These are phyloP conservation scores for Caretta caretta DNA, from an alignment of 2,113 vertebrate genomes.

Conservation along the genomic window DNA sequence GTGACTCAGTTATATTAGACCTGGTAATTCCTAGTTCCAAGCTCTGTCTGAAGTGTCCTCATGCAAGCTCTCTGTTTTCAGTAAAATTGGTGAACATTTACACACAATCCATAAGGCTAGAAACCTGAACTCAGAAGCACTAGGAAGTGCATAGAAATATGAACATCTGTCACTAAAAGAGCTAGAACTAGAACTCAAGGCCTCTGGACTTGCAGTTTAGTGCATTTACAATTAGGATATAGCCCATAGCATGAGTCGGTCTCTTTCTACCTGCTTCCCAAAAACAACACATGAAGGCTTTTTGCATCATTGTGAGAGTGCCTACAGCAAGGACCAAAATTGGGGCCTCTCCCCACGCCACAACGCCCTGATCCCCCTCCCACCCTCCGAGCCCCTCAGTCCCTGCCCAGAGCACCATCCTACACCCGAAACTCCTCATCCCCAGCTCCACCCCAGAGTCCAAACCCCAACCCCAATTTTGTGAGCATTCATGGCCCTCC, in stretches of 20 bases:
- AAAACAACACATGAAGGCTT: background rate
- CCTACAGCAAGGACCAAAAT: background rate
- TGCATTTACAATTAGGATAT: background rate
- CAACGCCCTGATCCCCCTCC: too few species aligned
- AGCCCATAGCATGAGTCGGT: background rate
- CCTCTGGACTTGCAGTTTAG: background rate
- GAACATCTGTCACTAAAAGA: background rate
- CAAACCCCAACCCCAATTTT: too few species aligned
- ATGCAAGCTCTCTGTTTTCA: background rate
- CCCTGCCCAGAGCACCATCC: too few species aligned
- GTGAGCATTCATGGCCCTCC: too few species aligned
- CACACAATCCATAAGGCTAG: background rate
- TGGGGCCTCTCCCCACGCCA: too few species aligned
- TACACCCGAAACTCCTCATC: too few species aligned
- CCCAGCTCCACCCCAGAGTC: too few species aligned
- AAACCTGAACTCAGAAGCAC: background rate
- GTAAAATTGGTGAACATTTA: background rate
- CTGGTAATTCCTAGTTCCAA: background rate
- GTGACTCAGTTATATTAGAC: background rate
- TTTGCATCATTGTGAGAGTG: background rate
- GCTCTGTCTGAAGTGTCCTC: background rate
- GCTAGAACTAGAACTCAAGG: background rate
- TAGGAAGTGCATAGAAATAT: background rate
- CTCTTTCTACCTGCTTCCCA: background rate
- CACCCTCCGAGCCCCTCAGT: too few species aligned